Evolutionary conservation across 2,888 invertebrate genomes (phyloP), one percentile per base, ranked within the genome.

Genomic region (Scaeva pyrastri): DNA sequence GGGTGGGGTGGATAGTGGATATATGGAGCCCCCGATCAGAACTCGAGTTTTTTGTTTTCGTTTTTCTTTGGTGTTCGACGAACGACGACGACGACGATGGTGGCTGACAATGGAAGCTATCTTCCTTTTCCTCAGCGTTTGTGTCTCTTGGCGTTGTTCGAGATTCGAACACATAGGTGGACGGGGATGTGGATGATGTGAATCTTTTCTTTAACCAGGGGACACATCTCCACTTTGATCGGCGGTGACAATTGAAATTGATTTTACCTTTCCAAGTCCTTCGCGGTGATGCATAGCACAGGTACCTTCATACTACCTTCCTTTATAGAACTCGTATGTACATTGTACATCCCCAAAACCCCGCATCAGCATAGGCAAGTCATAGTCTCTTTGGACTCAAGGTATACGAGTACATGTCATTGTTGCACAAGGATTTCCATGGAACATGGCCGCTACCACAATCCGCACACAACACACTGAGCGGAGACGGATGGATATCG

Each of bases 181-280:
- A 23, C 39, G 73, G 60, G 80, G 85, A 23, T 58, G 73, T 68
- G 80, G 85, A 81, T 86, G 86, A 86, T 86, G 86, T 82, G 82
- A 86, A 86, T 77, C 81, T 81, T 86, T 78, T 83, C 60, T 87
- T 83, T 76, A 43, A 52, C 68, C 71, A 62, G 72, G 39, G 83
- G 80, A 87, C 84, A 84, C 75, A 80, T 87, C 80, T 87, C 76
- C 75, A 79, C 79, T 80, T 84, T 87, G 84, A 87, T 84, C 84
- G 76, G 75, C 82, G 80, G 87, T 87, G 87, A 87, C 87, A 87
- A 87, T 87, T 87, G 87, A 87, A 87, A 87, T 87, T 84, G 77
- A 87, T 87, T 87, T 84, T 80, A 74, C 74, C 64, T 66, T 70
- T 41, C 50, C 45, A 58, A 52, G 66, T 70, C 75, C 80, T 81